A percentile compares a stretch with the other conserved stretches of the same genome.
These are phyloP conservation scores for Bombus fervidus DNA, from an alignment of 1,140 invertebrate genomes.

Conservation along the genomic window DNA sequence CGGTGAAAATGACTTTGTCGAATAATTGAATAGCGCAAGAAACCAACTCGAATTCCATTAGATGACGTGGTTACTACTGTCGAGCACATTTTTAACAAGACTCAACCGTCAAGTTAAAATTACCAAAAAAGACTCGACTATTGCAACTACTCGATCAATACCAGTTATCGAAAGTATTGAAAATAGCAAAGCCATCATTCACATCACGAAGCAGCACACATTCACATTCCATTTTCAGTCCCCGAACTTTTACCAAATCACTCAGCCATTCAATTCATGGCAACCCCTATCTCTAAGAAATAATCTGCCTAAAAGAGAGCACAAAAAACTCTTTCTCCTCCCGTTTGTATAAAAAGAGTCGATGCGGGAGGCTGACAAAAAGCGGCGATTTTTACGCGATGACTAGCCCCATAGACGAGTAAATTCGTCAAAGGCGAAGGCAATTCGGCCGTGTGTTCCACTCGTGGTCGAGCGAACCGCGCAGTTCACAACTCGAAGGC, in stretches of 20 bases:
- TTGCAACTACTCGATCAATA: neutral
- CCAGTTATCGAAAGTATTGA: neutral
- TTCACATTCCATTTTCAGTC: neutral
- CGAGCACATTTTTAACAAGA: neutral
- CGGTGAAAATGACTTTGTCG: no score
- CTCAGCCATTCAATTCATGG: neutral
- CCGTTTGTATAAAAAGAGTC: neutral
- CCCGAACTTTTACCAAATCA: neutral
- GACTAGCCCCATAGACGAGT: neutral
- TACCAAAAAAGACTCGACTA: no score
- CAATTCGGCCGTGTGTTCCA: conserved; percentile 14
- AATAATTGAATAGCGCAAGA: no score
- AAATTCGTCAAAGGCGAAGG: conserved; percentile 6
- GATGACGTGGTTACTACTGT: no score
- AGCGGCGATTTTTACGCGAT: neutral
- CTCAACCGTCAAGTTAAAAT: neutral
- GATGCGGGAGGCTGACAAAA: neutral
- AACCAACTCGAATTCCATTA: no score
- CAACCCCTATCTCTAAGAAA: neutral
- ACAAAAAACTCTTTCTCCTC: neutral
- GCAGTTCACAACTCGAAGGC: neutral
- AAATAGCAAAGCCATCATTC: neutral
- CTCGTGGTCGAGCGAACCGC: neutral
- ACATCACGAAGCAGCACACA: neutral
- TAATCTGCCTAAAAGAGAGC: neutral